phyloP scores from a whole-genome alignment of 2,888 invertebrate species.

The Drosophila kuntzei region DNA sequence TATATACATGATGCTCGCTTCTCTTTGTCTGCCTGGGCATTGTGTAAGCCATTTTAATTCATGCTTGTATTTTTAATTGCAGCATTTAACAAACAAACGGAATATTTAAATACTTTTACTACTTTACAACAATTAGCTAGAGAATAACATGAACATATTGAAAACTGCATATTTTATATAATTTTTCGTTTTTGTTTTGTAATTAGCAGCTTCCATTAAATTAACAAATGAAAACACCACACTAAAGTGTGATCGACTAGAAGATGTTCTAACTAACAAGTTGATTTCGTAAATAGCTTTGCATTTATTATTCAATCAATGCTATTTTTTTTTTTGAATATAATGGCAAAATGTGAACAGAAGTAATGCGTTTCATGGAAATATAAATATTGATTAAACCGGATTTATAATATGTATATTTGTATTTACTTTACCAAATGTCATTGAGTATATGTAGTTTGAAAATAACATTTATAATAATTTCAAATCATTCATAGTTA shows the following conservation, averaged over 20 bases:
- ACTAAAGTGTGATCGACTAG: neutral
- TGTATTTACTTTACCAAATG: neutral
- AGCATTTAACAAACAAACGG: slow-evolving; percentile 75
- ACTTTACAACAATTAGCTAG: slow-evolving; percentile 67
- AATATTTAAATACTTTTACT: slow-evolving; percentile 65
- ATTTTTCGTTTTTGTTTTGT: slow-evolving; percentile 19
- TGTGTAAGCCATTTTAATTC: slow-evolving; percentile 79
- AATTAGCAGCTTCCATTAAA: slow-evolving; percentile 38
- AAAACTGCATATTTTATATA: slow-evolving; percentile 43
- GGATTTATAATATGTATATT: neutral
- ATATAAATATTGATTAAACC: neutral
- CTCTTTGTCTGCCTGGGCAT: slow-evolving; percentile 37
- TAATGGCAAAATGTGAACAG: no score
- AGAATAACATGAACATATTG: slow-evolving; percentile 50
- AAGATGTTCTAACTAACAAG: neutral
- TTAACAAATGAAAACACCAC: slow-evolving; percentile 1
- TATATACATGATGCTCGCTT: slow-evolving; percentile 20
- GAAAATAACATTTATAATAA: slow-evolving; percentile 37
- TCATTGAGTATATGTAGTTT: slow-evolving; percentile 3
- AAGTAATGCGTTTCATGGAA: neutral
- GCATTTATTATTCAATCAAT: neutral
- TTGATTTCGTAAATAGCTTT: neutral
- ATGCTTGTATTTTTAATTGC: slow-evolving; percentile 79
- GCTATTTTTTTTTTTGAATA: neutral
- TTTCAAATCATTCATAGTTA: slow-evolving; percentile 49